Evolutionary conservation across 1,140 invertebrate genomes (phyloP), one percentile per base, ranked within the genome.

Genomic region (Drosophila paulistorum): DNA sequence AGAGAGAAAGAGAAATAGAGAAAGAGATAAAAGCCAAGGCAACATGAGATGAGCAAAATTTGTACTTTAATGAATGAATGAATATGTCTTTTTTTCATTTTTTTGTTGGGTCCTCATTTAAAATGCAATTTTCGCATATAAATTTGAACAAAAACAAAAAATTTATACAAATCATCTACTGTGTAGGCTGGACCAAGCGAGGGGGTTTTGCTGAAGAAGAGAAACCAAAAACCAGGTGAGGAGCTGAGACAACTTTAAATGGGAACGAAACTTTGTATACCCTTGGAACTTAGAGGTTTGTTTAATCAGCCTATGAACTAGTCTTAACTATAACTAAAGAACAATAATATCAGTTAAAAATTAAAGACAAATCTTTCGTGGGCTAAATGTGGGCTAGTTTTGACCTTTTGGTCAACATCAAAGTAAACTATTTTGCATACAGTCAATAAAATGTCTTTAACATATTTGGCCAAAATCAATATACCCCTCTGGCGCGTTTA

Each of bases 111-210:
- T 30, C 33, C 76, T 79, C 69, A 83, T 84, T 84, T 77, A 41
- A 66, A 84, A 84, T 84, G 83, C 83, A 87, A 57, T 87, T 87
- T 87, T 87, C 83, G 83, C 83, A 87, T 89, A 87, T 87, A 87
- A 87, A 87, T 83, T 87, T 45, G 58, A 84, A 51, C 45, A 51
- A 72, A 72, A 82, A 82, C 79, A 79, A 86, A 75, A 48, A 23
- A 68, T 77, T 66, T 77, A 55, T 72, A 89, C 79, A 87, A 89
- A 87, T 83, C 76, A 82, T 79, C 76, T 64, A 69, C 72, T 78
- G 83, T 86, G 83, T 87, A 73, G 84, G 83, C 60, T 77, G 79
- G 57, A 59, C 14, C 45, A 20, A 51, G 45, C 1, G 45, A 17
- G 14, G 11, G 14, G 11, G 14, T 0, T 39, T 3, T 5, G 37